Evolutionary conservation across 1,140 invertebrate genomes (phyloP), one percentile per base, ranked within the genome.

Genomic region (Trachymyrmex cornetzi): DNA sequence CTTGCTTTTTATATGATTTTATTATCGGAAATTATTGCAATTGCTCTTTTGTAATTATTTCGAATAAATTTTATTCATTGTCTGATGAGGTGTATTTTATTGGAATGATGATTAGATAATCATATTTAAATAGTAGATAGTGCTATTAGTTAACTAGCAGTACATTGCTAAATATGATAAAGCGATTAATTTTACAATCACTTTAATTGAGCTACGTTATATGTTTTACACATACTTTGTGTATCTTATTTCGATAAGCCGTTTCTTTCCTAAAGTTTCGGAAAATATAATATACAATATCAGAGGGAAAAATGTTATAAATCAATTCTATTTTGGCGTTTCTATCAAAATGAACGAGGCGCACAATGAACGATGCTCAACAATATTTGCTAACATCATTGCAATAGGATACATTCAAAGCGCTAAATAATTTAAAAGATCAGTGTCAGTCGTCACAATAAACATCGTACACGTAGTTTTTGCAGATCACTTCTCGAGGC

Each of bases 401-500:
- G n/a, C 24, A 66, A 22, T 12, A 9, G 5, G 3, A 12, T 66
- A 9, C 9, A 27, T 30, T 63, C 12, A 34, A 69, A 84, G 4
- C 27, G 16, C 19, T 79, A 48, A 63, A 50, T 24, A 57, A 44
- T 44, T 44, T 22, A 85, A 44, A 22, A 59, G 19, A 77, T 88
- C 5, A 67, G 34, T 19, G 24, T 24, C 22, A 12, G 55, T 11
- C 24, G 11, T 30, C 44, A 30, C 19, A 50, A 61, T 75, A 61
- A 89, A 80, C 88, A 81, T 88, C 48, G 9, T 22, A 19, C 27
- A 24, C 3, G 22, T 34, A n/a, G 48, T 53, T 85, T 55, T 74
- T 27, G 67, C 53, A 22, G 44, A 77, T 88, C 22, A 3, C 5
- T 59, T 7, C 16, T 44, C 55, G 19, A 30, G 9, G 3, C 44